A percentile compares a stretch with the other conserved stretches of the same genome.
Conservation (phyloP, 2,797 vertebrate species). For the Spondyliosoma cantharus region DNA sequence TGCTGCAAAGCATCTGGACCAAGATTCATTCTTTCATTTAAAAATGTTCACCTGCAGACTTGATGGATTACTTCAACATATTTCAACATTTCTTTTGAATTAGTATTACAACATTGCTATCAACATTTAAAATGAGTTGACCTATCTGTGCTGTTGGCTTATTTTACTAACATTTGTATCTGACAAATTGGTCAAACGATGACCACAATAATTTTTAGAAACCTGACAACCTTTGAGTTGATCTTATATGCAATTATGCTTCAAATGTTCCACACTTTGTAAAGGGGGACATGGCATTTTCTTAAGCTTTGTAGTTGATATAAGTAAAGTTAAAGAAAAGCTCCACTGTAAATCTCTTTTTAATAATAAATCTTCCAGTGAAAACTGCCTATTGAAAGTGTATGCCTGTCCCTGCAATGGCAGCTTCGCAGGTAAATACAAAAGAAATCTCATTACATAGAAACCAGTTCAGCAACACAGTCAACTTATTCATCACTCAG, state of each 20-base stretch:
- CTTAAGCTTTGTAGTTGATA: background rate
- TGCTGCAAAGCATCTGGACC: background rate
- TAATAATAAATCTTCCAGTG: background rate
- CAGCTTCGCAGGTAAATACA: background rate
- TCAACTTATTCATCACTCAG: background rate
- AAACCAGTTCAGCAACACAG: background rate
- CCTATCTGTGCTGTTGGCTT: background rate
- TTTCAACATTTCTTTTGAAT: too few relatives aligned
- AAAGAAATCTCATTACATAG: background rate
- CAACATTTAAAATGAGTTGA: background rate
- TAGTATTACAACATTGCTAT: too few relatives aligned
- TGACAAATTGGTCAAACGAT: too few relatives aligned
- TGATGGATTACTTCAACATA: background rate
- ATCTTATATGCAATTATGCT: too few relatives aligned
- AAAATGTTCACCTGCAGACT: background rate
- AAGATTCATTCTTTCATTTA: background rate
- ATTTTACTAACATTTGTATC: too few relatives aligned
- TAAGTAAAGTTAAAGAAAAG: background rate
- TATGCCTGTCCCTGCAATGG: background rate
- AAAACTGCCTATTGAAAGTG: background rate
- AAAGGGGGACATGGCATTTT: background rate
- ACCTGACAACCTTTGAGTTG: background rate
- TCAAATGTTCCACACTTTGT: background rate
- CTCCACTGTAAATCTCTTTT: background rate
- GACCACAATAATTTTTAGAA: background rate